Percentiles rank a stretch among this genome's conserved stretches.
These are phyloP conservation scores for Garra rufa DNA, from an alignment of 2,113 vertebrate species.

Conservation along the genomic window DNA sequence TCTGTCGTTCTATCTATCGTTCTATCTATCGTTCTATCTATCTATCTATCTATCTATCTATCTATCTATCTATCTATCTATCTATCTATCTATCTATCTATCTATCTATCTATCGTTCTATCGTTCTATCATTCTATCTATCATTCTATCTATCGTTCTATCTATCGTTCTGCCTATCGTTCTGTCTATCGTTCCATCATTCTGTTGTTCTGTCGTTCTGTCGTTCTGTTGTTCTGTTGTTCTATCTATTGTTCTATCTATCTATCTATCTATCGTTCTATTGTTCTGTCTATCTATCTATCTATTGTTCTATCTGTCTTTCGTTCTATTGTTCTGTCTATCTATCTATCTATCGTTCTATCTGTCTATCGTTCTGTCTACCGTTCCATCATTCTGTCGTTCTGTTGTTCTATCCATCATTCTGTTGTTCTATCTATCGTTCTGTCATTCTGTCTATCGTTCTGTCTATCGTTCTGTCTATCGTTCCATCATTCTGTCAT, in stretches of 20 bases:
- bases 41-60: not conserved
- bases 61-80: not conserved
- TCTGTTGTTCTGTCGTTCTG: fast-evolving
- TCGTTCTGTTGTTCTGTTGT: fast-evolving
- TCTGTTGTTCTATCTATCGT: fast-evolving
- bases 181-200: not conserved
- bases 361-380: not conserved
- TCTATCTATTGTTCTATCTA: not conserved
- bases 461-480: not conserved
- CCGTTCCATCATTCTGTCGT: not conserved
- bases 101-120: not conserved
- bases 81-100: not conserved
- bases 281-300: not conserved
- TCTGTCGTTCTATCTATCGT: fast-evolving
- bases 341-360: not conserved
- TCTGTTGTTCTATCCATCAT: not conserved
- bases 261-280: not conserved
- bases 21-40: not conserved
- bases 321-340: not conserved
- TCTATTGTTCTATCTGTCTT: not conserved
- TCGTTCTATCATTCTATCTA: no score
- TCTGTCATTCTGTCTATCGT: not conserved
- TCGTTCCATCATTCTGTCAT: fast-evolving
- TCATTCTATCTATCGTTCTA: no score
- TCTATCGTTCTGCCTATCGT: no score